Conservation (phyloP, 2,888 invertebrate species). For the Microdon myrmicae region DNA sequence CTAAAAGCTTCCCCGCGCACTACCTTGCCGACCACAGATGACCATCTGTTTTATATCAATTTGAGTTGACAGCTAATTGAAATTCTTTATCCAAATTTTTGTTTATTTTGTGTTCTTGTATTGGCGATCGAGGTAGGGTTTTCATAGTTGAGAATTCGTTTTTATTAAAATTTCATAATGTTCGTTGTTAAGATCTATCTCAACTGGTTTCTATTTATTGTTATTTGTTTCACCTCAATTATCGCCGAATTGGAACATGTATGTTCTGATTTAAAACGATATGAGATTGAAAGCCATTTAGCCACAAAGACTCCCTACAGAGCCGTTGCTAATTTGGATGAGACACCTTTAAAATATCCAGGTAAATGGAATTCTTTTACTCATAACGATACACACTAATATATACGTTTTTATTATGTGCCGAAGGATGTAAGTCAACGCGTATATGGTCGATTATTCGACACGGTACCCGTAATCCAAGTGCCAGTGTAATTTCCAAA, state of each 20-base stretch:
- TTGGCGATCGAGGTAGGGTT: constrained; percentile 24
- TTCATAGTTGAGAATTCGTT: constrained; percentile 24
- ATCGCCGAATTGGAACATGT: constrained; percentile 33
- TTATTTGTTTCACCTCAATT: too few relatives aligned
- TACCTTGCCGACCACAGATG: constrained; percentile 8
- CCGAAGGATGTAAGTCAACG: constrained; percentile 71
- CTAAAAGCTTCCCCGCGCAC: too few relatives aligned
- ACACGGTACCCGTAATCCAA: constrained; percentile 83
- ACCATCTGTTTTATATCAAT: constrained; percentile 32
- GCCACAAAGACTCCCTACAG: constrained; percentile 81
- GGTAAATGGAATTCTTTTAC: constrained; percentile 66
- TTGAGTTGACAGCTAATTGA: constrained; percentile 40
- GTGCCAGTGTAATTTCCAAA: constrained; percentile 69
- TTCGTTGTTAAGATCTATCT: too few relatives aligned
- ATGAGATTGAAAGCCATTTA: constrained; percentile 69
- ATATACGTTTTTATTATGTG: too few relatives aligned
- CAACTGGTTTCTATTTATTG: too few relatives aligned
- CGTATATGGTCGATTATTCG: constrained; percentile 81
- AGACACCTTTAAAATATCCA: constrained; percentile 70
- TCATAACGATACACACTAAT: constrained; percentile 6
- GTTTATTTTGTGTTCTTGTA: constrained; percentile 43
- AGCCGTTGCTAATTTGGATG: constrained; percentile 74
- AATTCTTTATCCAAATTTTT: constrained; percentile 35
- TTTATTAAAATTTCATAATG: too few relatives aligned
- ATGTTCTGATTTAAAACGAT: constrained; percentile 56